These are phyloP conservation scores for Panzeria rudis DNA, from an alignment of 2,888 invertebrate genomes.

Conservation along the genomic window DNA sequence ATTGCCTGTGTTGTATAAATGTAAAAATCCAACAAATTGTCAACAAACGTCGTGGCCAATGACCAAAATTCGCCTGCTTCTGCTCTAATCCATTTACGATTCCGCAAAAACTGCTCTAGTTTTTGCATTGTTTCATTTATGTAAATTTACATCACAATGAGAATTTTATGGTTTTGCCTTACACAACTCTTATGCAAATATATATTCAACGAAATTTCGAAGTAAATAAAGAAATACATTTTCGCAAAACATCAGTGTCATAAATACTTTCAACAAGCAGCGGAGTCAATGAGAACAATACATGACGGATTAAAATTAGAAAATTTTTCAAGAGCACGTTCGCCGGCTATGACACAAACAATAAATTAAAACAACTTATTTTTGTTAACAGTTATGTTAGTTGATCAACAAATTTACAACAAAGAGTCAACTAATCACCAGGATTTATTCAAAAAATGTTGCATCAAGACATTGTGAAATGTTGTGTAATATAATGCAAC, in stretches of 20 bases:
- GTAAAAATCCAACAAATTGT: too few species aligned
- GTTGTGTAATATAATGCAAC: constrained; percentile 71
- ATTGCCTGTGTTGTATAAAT: too few species aligned
- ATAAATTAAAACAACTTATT: constrained; percentile 52
- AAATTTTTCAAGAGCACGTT: constrained; percentile 50
- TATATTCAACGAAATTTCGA: not conserved
- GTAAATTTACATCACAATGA: constrained; percentile 48
- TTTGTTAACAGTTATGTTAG: constrained; percentile 23
- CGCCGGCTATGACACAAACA: constrained; percentile 3
- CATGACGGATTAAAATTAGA: constrained; percentile 55
- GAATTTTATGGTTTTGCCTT: constrained; percentile 1
- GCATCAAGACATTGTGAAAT: constrained; percentile 43
- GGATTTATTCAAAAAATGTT: constrained; percentile 33
- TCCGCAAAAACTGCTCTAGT: constrained; percentile 77
- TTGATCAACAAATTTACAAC: constrained; percentile 15
- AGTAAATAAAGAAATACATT: constrained; percentile 24
- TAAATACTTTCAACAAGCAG: constrained; percentile 28
- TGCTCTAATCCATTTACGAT: constrained; percentile 54
- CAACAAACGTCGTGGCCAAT: too few species aligned
- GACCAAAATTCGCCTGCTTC: not conserved
- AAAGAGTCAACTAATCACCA: constrained; percentile 38
- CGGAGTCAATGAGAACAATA: constrained; percentile 35
- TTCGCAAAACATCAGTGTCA: constrained; percentile 36
- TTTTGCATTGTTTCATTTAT: constrained; percentile 74
- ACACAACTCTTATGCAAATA: constrained; percentile 56